Conservation (phyloP, 2,797 vertebrate species). For the Sparidentex hasta region DNA sequence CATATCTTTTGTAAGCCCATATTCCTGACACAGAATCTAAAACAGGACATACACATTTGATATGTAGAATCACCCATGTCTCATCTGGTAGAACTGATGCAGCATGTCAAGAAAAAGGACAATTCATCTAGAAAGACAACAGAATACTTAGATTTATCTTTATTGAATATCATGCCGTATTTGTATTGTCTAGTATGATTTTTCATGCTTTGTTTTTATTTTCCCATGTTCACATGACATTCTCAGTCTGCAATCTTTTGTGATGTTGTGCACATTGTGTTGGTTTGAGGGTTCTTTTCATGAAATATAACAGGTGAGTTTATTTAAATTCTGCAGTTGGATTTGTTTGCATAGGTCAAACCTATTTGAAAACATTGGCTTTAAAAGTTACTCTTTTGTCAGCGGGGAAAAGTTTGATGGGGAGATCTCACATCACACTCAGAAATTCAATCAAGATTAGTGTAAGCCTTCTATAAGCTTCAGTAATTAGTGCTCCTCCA, state of each 20-base stretch:
- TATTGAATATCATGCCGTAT: too few relatives aligned
- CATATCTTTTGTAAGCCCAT: too few relatives aligned
- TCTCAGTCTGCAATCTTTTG: neutral
- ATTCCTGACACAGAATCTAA: too few relatives aligned
- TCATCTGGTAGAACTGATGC: too few relatives aligned
- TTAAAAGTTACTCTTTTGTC: constrained; percentile 67
- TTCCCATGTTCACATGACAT: neutral
- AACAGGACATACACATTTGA: too few relatives aligned
- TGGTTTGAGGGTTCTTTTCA: neutral
- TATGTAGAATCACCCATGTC: too few relatives aligned
- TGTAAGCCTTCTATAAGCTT: constrained; percentile 73
- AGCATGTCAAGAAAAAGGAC: too few relatives aligned
- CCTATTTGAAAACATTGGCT: constrained; percentile 44
- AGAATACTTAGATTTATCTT: too few relatives aligned
- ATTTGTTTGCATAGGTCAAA: constrained; percentile 40
- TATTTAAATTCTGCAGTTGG: constrained; percentile 6
- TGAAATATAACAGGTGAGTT: constrained; percentile 10
- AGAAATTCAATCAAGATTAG: constrained; percentile 81
- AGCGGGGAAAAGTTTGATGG: constrained; percentile 72
- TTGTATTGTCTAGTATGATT: too few relatives aligned
- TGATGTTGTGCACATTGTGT: constrained; percentile 6
- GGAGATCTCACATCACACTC: constrained; percentile 70
- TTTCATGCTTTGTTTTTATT: too few relatives aligned
- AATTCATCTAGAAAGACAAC: too few relatives aligned
- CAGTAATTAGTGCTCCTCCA: constrained; percentile 78